phyloP scores from a whole-genome alignment of 2,797 vertebrate species.

The Acrossocheilus fasciatus region DNA sequence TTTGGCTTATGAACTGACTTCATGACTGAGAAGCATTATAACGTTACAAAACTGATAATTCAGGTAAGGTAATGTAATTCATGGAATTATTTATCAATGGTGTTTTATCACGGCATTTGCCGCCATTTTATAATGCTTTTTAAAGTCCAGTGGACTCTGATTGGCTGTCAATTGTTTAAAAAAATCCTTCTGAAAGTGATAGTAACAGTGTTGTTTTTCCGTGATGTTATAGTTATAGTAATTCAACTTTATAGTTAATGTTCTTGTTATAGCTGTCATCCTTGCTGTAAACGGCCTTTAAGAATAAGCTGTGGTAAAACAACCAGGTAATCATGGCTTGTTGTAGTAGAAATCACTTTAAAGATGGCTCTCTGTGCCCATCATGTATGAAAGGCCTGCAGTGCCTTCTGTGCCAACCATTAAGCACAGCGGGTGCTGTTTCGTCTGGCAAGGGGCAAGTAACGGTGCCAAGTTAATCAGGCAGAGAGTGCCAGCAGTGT shows the following conservation, averaged over 20 bases:
- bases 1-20: not conserved
- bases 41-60: not conserved
- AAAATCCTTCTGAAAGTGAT: not conserved
- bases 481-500: constrained; percentile 78
- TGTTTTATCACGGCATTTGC: not conserved
- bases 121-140: not conserved
- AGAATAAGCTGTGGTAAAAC: not conserved
- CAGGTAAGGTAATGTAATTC: not conserved
- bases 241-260: not conserved
- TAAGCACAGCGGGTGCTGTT: constrained; percentile 59
- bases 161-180: not conserved
- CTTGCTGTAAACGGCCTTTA: not conserved
- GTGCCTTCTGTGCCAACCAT: constrained; percentile 7
- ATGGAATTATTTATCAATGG: not conserved
- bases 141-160: not conserved
- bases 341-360: not conserved
- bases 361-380: not conserved
- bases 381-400: constrained; percentile 11
- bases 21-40: not conserved
- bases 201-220: not conserved
- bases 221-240: not conserved
- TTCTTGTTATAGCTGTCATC: not conserved
- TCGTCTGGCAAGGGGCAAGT: constrained; percentile 72
- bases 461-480: constrained; percentile 81
- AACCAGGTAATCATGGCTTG: not conserved